Evolutionary conservation across 1,140 invertebrate species (phyloP).

Genomic region (Melipona quadrifasciata): DNA sequence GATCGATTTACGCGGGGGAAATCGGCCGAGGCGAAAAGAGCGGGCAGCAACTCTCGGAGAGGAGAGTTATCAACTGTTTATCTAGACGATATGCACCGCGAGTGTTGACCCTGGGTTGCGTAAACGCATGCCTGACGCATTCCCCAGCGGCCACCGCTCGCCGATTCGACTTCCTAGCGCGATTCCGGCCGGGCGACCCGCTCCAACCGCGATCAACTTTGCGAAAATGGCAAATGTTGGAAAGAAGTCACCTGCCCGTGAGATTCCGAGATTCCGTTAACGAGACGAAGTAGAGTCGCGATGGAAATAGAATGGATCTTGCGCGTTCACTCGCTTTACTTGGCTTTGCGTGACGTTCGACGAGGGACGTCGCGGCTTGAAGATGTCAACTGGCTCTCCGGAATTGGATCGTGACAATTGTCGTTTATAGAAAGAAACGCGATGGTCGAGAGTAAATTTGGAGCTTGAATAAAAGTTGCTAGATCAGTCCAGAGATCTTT

Average conservation of each 20-base stretch:
- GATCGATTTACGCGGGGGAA: neutral
- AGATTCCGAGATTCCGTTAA: constrained; percentile 3
- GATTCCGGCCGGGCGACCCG: constrained; percentile 12
- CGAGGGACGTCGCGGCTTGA: neutral
- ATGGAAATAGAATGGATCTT: neutral
- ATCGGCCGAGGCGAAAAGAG: neutral
- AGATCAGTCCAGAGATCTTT: neutral
- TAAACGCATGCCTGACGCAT: constrained; percentile 50
- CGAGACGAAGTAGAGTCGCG: constrained; percentile 4
- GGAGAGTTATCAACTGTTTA: constrained; percentile 61
- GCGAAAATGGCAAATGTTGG: constrained; percentile 6
- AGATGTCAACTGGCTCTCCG: neutral
- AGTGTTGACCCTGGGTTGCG: constrained; percentile 69
- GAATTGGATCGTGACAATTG: neutral
- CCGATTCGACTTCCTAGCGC: constrained; percentile 39
- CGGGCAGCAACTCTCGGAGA: neutral
- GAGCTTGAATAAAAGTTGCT: neutral
- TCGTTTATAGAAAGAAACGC: neutral
- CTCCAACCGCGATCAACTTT: neutral
- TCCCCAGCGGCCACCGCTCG: neutral
- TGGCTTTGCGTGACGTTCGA: neutral
- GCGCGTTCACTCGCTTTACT: neutral
- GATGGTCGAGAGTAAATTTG: neutral
- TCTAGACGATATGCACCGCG: constrained; percentile 65
- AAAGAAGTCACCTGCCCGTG: neutral